Evolutionary conservation across 2,888 invertebrate species (phyloP).

Genomic region (Hanleya hanleyi): DNA sequence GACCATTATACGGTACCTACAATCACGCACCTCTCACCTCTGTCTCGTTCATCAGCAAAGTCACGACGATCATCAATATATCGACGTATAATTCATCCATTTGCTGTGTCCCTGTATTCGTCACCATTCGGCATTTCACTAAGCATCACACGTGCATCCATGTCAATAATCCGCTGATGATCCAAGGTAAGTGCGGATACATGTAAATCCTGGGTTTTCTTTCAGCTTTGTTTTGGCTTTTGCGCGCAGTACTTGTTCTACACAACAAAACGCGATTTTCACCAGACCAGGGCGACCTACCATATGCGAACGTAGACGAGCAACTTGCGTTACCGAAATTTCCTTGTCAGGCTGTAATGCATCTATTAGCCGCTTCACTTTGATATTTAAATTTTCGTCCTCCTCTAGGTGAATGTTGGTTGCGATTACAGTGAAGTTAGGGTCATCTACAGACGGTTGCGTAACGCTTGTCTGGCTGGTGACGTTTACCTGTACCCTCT

Average conservation of each 20-base stretch:
- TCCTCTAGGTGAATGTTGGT: neutral
- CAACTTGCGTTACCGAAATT: neutral
- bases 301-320: neutral
- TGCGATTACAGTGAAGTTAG: neutral
- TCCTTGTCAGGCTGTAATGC: neutral
- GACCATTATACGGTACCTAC: no score
- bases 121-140: no score
- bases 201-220: no score
- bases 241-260: neutral
- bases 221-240: no score
- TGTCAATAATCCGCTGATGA: no score
- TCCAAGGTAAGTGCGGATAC: no score
- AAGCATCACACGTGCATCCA: no score
- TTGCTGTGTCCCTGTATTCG: no score
- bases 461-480: neutral
- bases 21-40: no score
- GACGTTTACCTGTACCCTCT: neutral
- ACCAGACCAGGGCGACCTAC: neutral
- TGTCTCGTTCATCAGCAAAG: no score
- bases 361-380: neutral
- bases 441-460: neutral
- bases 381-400: neutral
- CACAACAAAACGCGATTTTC: neutral
- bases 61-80: no score
- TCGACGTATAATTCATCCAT: no score